Conservation (phyloP, 2,888 invertebrate species). For the Muschampia plurimacula region DNA sequence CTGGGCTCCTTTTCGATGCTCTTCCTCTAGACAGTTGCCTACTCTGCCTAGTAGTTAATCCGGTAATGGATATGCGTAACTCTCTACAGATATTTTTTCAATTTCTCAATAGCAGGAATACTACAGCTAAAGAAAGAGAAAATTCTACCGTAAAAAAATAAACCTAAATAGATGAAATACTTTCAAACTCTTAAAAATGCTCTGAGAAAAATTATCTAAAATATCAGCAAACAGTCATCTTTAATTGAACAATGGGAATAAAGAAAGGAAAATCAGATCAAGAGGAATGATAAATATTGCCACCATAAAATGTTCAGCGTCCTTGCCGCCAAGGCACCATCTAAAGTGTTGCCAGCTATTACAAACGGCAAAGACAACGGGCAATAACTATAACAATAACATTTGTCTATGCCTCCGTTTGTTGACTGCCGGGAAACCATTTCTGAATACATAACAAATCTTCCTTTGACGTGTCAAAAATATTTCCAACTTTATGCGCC, state of each 20-base stretch:
- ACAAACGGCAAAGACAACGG: slow-evolving; percentile 63
- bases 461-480: neutral
- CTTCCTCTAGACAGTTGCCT: no score
- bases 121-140: no score
- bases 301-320: slow-evolving; percentile 55
- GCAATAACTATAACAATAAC: slow-evolving; percentile 77
- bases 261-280: slow-evolving; percentile 33
- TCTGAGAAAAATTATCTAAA: neutral
- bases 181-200: neutral
- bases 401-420: slow-evolving; percentile 65
- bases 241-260: slow-evolving; percentile 5
- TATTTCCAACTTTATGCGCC: slow-evolving; percentile 10
- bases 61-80: no score
- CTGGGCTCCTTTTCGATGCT: no score
- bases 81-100: no score
- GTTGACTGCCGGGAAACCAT: slow-evolving; percentile 63
- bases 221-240: slow-evolving; percentile 2
- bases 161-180: no score
- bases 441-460: slow-evolving; percentile 48
- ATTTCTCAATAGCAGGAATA: no score
- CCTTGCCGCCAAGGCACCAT: slow-evolving; percentile 49
- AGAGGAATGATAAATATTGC: slow-evolving; percentile 46
- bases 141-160: no score
- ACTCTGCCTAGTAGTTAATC: no score
- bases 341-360: slow-evolving; percentile 71